Evolutionary conservation across 2,113 vertebrate genomes (phyloP), one percentile per base, ranked within the genome.

Genomic region (Dinomys branickii): DNA sequence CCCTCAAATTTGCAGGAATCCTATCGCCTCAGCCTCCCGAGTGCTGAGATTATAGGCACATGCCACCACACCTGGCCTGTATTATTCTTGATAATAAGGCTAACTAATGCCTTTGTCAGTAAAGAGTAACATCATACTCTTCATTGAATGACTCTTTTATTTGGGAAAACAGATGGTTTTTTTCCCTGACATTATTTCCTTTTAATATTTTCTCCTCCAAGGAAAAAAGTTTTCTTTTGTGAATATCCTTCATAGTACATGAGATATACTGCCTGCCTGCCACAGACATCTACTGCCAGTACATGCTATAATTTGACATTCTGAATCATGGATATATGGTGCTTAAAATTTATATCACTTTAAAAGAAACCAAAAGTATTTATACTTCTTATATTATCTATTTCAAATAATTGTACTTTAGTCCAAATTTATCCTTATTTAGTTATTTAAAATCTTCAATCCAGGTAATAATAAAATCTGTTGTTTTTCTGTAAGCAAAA

Each of bases 41-140:
- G 65, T 67, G 65, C 65, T 67, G 0, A 14, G 33, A 67, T 67
- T 35, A 67, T 14, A 67, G 65, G 13, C 5, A 13, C 35, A 14
- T 35, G 33, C 33, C 65, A 35, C 65, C 65, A 67, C 13, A 13
- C 33, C 33, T 67, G 33, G 33, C 33, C 65, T 67, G 44, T n/a
- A 92, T 92, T 96, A 94, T 95, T 89, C 78, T 90, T 96, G 52
- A 85, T 33, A 97, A 85, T 81, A 92, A 94, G 78, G 35, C 94
- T 95, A 98, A 95, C 97, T 95, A 98, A 95, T 98, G 54, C 67
- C 98, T 82, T 97, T 90, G 38, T 97, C 95, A 90, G 28, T 87
- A 88, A 73, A 85, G 56, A 90, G 30, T 82, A 92, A 38, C 52
- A 67, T 47, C 90, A 83, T 33, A 91, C 28, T 95, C 56, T 88